phyloP scores from a whole-genome alignment of 2,113 vertebrate genomes.

The Perca fluviatilis region DNA sequence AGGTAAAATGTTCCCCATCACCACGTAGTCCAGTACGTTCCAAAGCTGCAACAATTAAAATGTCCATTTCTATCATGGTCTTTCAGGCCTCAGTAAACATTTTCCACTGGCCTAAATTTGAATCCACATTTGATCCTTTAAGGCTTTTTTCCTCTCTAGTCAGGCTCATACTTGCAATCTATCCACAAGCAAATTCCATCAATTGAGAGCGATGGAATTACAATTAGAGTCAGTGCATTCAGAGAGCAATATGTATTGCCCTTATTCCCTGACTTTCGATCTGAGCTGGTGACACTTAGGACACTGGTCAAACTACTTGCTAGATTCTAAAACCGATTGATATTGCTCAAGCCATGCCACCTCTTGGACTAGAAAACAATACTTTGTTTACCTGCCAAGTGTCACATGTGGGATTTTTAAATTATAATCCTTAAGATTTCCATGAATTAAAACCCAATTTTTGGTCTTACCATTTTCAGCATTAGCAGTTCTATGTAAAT shows the following conservation, averaged over 20 bases:
- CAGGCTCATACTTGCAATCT: conserved; percentile 7
- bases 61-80: background rate
- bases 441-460: background rate
- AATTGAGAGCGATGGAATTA: conserved; percentile 17
- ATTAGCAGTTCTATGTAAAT: background rate
- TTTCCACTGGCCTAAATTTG: background rate
- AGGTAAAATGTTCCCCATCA: conserved; percentile 22
- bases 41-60: conserved; percentile 19
- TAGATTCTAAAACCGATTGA: background rate
- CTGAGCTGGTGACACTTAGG: conserved; percentile 46
- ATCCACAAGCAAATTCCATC: conserved; percentile 17
- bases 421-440: conserved; percentile 3
- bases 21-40: background rate
- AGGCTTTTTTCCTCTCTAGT: conserved; percentile 6
- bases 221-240: conserved; percentile 32
- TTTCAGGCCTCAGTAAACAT: conserved; percentile 14
- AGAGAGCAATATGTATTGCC: conserved; percentile 36
- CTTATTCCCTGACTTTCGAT: conserved; percentile 48
- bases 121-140: conserved; percentile 14
- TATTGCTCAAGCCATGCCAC: background rate
- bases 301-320: background rate
- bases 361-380: background rate
- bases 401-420: background rate
- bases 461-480: background rate
- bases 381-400: conserved; percentile 3